These are phyloP conservation scores for Andrena trimmerana DNA, from an alignment of 2,888 invertebrate species.

Conservation along the genomic window DNA sequence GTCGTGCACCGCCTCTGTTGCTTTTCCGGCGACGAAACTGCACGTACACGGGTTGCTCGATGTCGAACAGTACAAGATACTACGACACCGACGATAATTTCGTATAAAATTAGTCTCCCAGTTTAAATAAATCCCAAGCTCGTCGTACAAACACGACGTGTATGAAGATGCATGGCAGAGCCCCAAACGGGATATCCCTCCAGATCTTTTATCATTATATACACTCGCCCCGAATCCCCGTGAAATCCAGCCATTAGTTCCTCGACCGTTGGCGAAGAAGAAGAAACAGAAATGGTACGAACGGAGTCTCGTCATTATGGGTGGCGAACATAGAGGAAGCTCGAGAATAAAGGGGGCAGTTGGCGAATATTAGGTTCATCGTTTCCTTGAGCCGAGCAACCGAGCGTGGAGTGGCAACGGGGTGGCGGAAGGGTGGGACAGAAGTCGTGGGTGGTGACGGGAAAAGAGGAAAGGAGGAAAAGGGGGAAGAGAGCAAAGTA, in stretches of 20 bases:
- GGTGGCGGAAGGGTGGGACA: background rate
- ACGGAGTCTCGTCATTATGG: constrained; percentile 29
- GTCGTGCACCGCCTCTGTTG: background rate
- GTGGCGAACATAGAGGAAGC: constrained; percentile 17
- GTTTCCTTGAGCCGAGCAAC: constrained; percentile 53
- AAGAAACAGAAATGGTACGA: constrained; percentile 24
- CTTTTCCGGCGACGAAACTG: constrained; percentile 22
- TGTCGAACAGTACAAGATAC: constrained; percentile 26
- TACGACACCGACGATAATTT: background rate
- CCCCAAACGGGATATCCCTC: background rate
- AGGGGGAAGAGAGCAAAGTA: constrained; percentile 45
- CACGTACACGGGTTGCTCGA: background rate
- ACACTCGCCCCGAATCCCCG: background rate
- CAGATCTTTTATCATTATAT: background rate
- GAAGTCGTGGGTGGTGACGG: constrained; percentile 1
- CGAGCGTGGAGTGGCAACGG: constrained; percentile 15
- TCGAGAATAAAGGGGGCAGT: constrained; percentile 44
- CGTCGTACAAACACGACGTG: background rate
- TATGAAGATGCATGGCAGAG: background rate
- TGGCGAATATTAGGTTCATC: constrained; percentile 70
- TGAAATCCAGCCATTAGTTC: background rate
- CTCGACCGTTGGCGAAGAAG: background rate
- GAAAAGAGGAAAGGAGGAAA: background rate
- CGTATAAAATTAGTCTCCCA: background rate
- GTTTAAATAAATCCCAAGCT: background rate